These are phyloP conservation scores for Leptothorax acervorum DNA, from an alignment of 2,888 invertebrate genomes.

Conservation along the genomic window DNA sequence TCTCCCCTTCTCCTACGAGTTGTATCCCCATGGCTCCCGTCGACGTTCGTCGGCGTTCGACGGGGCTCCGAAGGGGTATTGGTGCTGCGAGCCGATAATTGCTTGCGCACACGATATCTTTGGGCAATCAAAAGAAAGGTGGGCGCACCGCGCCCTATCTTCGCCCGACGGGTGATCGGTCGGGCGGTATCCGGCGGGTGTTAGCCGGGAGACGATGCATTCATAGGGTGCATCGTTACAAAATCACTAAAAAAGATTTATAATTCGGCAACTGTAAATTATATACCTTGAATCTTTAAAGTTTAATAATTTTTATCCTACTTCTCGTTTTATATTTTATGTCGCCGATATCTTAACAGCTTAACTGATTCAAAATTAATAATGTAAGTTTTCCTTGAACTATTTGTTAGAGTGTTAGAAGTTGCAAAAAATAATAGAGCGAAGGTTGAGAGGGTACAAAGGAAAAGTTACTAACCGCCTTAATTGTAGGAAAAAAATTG, in stretches of 20 bases:
- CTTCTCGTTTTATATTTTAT: background rate
- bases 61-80: too few relatives aligned
- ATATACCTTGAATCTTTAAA: background rate
- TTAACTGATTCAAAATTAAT: background rate
- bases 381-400: background rate
- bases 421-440: background rate
- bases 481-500: constrained; percentile 71
- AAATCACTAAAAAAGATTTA: background rate
- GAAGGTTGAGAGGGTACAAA: constrained; percentile 44
- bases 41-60: too few relatives aligned
- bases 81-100: too few relatives aligned
- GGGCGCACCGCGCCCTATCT: too few relatives aligned
- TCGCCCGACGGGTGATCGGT: too few relatives aligned
- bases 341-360: background rate
- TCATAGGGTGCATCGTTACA: too few relatives aligned
- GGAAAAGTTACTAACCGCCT: constrained; percentile 69
- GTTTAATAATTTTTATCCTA: background rate
- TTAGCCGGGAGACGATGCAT: too few relatives aligned
- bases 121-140: too few relatives aligned
- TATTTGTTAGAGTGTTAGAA: background rate
- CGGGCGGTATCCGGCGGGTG: too few relatives aligned
- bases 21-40: too few relatives aligned
- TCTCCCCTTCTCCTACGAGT: too few relatives aligned
- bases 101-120: too few relatives aligned
- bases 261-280: background rate